phyloP scores from a whole-genome alignment of 2,797 vertebrate genomes.

The Bradypodion pumilum region DNA sequence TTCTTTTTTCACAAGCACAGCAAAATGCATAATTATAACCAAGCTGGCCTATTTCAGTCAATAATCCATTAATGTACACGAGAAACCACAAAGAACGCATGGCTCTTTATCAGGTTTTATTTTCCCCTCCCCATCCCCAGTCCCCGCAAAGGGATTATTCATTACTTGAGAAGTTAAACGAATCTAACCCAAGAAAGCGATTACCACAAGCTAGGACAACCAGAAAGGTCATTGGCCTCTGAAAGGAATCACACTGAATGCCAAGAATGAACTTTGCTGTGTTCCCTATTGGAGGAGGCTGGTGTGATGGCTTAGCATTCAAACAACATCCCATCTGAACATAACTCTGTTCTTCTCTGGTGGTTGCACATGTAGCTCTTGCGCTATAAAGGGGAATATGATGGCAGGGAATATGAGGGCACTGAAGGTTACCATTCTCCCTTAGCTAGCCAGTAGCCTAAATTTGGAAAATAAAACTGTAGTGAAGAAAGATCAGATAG shows the following conservation, averaged over 20 bases:
- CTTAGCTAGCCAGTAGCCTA: background rate
- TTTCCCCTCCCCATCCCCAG: background rate
- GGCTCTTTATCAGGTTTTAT: slow-evolving; percentile 37
- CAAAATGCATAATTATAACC: slow-evolving; percentile 52
- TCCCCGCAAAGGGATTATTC: slow-evolving; percentile 32
- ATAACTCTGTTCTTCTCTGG: background rate
- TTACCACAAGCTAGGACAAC: background rate
- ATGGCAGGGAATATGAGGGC: background rate
- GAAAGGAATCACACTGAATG: background rate
- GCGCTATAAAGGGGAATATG: background rate
- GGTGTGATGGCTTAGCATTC: background rate
- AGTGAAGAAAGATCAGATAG: background rate
- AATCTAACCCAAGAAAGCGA: slow-evolving; percentile 13
- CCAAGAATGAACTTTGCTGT: background rate
- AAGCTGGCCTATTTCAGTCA: slow-evolving; percentile 47
- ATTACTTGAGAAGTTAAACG: slow-evolving; percentile 34
- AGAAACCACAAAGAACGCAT: slow-evolving; percentile 37
- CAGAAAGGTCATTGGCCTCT: slow-evolving; percentile 1
- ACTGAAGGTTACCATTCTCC: background rate
- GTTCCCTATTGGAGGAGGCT: background rate
- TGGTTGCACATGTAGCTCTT: background rate
- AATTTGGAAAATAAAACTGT: background rate
- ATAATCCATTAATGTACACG: slow-evolving; percentile 52
- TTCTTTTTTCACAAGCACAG: slow-evolving; percentile 33
- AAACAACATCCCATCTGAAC: background rate